Percentiles rank a stretch among this genome's conserved stretches.
Evolutionary conservation across 2,113 vertebrate species (phyloP).

Genomic region (Fregata magnificens): DNA sequence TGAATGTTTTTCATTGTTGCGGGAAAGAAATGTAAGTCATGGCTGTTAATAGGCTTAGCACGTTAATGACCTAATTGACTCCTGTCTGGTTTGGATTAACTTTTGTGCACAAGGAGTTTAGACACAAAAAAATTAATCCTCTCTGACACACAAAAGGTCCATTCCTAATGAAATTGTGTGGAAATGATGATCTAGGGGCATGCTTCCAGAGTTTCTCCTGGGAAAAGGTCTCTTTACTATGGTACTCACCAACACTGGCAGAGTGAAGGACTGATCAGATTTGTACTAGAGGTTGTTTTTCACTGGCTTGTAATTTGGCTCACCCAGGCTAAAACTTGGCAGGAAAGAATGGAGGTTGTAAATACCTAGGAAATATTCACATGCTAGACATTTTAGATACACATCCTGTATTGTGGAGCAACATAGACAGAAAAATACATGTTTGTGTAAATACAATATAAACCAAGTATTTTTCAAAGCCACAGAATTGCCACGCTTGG

Average conservation of each 20-base stretch:
- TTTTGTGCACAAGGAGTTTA: constrained; percentile 8
- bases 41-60: constrained; percentile 31
- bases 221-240: neutral
- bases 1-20: neutral
- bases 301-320: neutral
- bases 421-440: neutral
- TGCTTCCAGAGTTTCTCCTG: neutral
- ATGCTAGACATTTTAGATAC: neutral
- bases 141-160: neutral
- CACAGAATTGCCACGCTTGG: neutral
- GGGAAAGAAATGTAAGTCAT: constrained; percentile 19
- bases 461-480: neutral
- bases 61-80: constrained; percentile 25
- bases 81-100: constrained; percentile 56
- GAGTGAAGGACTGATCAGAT: neutral
- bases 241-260: neutral
- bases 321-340: neutral
- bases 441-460: neutral
- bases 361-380: neutral
- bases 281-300: neutral
- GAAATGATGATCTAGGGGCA: neutral
- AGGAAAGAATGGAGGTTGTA: neutral
- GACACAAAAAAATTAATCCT: constrained; percentile 27
- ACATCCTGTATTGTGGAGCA: neutral
- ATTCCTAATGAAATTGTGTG: constrained; percentile 12